Conservation (phyloP, 2,113 vertebrate species). For the Butorides virescens region DNA sequence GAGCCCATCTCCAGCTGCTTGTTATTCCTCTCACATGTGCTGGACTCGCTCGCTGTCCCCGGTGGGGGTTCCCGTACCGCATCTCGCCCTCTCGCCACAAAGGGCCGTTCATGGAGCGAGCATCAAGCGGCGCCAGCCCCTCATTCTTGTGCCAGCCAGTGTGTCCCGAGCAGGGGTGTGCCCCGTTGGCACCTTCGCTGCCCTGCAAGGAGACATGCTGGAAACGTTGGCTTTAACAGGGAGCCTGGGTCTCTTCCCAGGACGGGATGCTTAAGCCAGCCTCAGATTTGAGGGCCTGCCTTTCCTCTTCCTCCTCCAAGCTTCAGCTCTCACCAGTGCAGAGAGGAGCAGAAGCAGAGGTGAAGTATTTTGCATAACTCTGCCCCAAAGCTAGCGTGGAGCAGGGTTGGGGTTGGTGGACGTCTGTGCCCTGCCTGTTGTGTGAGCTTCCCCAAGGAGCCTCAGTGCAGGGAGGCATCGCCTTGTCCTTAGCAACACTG, state of each 20-base stretch:
- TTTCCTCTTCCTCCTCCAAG: background rate
- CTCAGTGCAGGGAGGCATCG: background rate
- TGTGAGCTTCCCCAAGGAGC: background rate
- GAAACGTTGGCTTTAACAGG: background rate
- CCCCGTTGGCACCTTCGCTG: background rate
- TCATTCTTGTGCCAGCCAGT: accelerated
- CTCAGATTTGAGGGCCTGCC: background rate
- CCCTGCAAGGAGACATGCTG: background rate
- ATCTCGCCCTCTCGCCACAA: background rate
- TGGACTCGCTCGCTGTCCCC: background rate
- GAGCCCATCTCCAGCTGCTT: background rate
- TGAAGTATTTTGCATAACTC: background rate
- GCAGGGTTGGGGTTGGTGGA: background rate
- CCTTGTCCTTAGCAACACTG: background rate
- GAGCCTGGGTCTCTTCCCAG: background rate
- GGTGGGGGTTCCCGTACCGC: background rate
- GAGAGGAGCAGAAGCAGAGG: background rate
- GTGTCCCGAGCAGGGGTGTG: background rate
- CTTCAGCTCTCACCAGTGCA: background rate
- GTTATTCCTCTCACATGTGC: background rate
- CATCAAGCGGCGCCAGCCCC: background rate
- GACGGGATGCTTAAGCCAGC: background rate
- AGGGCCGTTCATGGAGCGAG: background rate
- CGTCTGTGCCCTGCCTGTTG: accelerated
- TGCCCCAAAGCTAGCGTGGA: background rate